phyloP scores from a whole-genome alignment of 1,140 invertebrate genomes.

The Aphaenogaster floridana region DNA sequence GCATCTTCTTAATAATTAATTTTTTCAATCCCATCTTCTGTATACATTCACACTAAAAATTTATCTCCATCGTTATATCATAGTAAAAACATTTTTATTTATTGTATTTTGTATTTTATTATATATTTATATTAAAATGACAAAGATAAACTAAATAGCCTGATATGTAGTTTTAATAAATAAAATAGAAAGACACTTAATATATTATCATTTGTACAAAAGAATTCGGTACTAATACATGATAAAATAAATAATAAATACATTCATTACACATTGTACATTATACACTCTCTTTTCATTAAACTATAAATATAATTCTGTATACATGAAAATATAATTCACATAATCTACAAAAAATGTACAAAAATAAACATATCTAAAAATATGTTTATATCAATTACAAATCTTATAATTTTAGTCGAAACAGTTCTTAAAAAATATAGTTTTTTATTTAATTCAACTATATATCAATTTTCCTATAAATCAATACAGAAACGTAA shows the following conservation, averaged over 20 bases:
- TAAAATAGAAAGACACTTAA: background rate
- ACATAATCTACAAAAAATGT: constrained; percentile 26
- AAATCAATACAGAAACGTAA: background rate
- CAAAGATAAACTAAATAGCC: background rate
- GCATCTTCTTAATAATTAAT: background rate
- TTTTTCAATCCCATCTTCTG: background rate
- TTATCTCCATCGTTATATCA: background rate
- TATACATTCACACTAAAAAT: constrained; percentile 1
- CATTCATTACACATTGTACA: constrained; percentile 1
- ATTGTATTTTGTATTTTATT: background rate
- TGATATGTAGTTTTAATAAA: constrained; percentile 12
- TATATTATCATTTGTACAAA: constrained; percentile 18
- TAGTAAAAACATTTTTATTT: background rate
- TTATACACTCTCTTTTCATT: background rate
- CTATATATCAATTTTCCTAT: background rate
- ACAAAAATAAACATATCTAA: constrained; percentile 7
- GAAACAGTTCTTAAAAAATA: background rate
- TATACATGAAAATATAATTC: background rate
- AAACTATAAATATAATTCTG: constrained; percentile 30
- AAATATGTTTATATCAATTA: background rate
- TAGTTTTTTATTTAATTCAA: background rate
- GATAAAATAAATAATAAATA: constrained; percentile 29
- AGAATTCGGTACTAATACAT: background rate
- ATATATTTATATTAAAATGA: constrained; percentile 3
- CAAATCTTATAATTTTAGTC: background rate